Evolutionary conservation across 2,113 vertebrate species (phyloP), one percentile per base, ranked within the genome.

Genomic region (Podocnemis expansa): DNA sequence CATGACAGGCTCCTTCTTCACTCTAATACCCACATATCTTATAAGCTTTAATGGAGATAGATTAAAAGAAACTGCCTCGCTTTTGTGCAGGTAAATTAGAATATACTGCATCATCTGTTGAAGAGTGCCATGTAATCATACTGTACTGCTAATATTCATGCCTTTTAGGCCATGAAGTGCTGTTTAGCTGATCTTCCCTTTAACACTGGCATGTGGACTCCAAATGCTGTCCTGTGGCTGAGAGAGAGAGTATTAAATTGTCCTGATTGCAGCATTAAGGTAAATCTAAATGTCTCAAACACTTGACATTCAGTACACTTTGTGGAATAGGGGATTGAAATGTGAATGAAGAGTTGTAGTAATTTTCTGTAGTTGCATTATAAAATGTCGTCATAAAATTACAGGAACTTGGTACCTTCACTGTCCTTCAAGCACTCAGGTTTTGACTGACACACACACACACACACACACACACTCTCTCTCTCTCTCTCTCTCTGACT

Each of bases 191-290:
- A 99, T 84, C 87, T 99, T 83, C 96, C 97, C 8, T 97, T 98
- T 51, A 98, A 98, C 85, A 97, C 98, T 93, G 98, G 98, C 89
- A 98, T 98, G 96, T 99, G 99, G 99, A 99, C 98, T 78, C 98
- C 98, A 76, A 98, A 99, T 91, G 98, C 98, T 34, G 97, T 99
- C 34, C 95, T 98, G 88, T 99, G 98, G 98, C 93, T 99, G 75
- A 98, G 98, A 97, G 98, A 99, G 89, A 96, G 97, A 31, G 96
- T 99, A 58, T 89, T 98, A 84, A 98, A 96, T 82, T 97, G 98
- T 93, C 94, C 97, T 3, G 97, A 98, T 92, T 99, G 98, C 92
- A 99, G 97, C 97, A 98, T 99, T 96, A 99, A 99, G 99, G 99
- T 99, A 97, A 96, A 34, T 70, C 55, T 51, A 49, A 51, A 43